Percentiles rank a stretch among this genome's conserved stretches.
Evolutionary conservation across 1,140 invertebrate species (phyloP).

Genomic region (Archivesica marissinica): DNA sequence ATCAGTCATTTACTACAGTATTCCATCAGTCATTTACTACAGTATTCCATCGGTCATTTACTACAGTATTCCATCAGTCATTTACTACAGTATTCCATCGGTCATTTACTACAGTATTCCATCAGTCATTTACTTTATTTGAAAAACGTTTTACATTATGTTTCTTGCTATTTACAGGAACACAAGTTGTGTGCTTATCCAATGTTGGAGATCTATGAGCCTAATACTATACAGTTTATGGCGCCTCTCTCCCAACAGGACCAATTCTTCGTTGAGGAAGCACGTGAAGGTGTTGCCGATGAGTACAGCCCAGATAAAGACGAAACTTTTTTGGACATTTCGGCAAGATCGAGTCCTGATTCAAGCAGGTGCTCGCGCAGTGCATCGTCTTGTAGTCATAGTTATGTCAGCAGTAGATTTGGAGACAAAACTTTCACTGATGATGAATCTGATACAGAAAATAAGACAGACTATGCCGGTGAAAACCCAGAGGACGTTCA

Average conservation of each 20-base stretch:
- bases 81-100: no score
- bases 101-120: no score
- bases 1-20: no score
- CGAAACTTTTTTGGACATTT: slow-evolving; percentile 6
- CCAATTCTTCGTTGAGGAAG: slow-evolving; percentile 83
- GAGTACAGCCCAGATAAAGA: slow-evolving; percentile 31
- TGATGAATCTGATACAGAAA: slow-evolving; percentile 46
- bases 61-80: no score
- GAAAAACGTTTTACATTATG: no score
- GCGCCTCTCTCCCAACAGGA: slow-evolving; percentile 84
- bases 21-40: no score
- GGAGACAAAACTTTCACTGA: slow-evolving; percentile 28
- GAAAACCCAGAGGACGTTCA: slow-evolving; percentile 2
- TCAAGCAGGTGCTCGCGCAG: slow-evolving; percentile 34
- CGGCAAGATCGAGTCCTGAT: slow-evolving; percentile 4
- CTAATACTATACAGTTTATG: slow-evolving; percentile 82
- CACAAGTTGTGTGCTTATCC: slow-evolving; percentile 84
- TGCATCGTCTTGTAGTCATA: slow-evolving; percentile 32
- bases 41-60: no score
- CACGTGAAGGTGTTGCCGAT: slow-evolving; percentile 20
- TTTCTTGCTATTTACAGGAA: slow-evolving; percentile 82
- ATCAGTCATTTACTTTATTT: no score
- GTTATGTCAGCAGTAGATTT: slow-evolving; percentile 46
- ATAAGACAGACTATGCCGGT: not conserved
- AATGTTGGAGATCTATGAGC: slow-evolving; percentile 84